Base-by-base conservation (phyloP, 2,113 vertebrate genomes). In the Micronisus gabar region DNA sequence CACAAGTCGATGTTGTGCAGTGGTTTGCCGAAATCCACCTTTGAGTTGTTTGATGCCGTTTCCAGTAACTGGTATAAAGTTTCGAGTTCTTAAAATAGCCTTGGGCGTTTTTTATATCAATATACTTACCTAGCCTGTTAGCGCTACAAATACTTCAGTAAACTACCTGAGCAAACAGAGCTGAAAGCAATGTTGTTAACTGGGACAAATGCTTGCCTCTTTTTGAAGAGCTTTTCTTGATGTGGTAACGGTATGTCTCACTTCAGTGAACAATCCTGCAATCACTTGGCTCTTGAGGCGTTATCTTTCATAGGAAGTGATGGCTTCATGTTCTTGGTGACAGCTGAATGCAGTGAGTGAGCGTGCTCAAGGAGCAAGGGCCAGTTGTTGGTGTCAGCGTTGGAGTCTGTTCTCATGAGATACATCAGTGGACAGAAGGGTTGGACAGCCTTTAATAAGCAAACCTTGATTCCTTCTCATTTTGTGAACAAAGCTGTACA, bases 221-320 rank as follows among this genome's bases (percentile, higher is more conserved):
- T 21, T 29, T 25, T 20, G 59, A 36, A 66, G 72, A 45, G 71
- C 13, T 26, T 80, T 85, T 68, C 63, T 67, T 2, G 8, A 13
- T 43, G 65, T 1, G 0, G 56, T 65, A 58, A 10, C 1, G 4
- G 41, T 34, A 1, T 48, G 45, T 70, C 40, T 86, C 2, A 1
- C 45, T 84, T 73, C 6, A 34, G 61, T 30, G 88, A 79, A 5
- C 38, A 36, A 2, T 34, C 59, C 59, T 45, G 87, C 56, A 7
- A 2, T 52, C 32, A 0, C 21, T 34, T 47, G 50, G 68, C 87
- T 81, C 50, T 29, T 12, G 45, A 55, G 81, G 61, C 2, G 0
- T 53, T 63, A 11, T 8, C 66, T 55, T 25, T 36, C 47, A 8
- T 41, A 38, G 88, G 66, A 38, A 85, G 34, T 6, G 1, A 9